Evolutionary conservation across 1,140 invertebrate species (phyloP), one percentile per base, ranked within the genome.

Genomic region (Holotrichia oblita): DNA sequence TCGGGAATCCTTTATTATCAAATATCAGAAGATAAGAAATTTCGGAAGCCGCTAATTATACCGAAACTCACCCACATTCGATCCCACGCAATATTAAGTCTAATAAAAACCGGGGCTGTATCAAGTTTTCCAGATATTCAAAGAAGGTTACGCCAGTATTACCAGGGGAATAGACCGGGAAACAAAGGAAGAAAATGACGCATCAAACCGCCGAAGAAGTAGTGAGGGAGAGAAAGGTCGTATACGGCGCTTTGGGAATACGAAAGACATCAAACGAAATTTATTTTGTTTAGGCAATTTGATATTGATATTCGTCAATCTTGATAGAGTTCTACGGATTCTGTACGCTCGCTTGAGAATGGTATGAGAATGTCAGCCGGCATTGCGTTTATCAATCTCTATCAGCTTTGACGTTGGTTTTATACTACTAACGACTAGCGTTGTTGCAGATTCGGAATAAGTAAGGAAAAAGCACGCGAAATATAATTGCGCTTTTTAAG

Each of bases 221-320:
- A 27, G 22, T 27, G 24, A 69, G 27, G 61, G 10, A 8, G 61
- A 27, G 12, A 69, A 27, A 27, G 22, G 24, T 34, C 61, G 20
- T 17, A 69, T 34, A 64, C 17, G 22, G 24, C 61, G 17, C 12
- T n/a, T 48, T n/a, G 12, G 14, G 27, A 69, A 69, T 69, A 34
- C 61, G 22, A 69, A 10, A 69, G 22, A 69, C 61, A 69, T 69
- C 61, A 69, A 69, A 69, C 20, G 61, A 27, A 69, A 69, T 69
- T 69, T 69, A 69, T 69, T 69, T 69, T 69, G 27, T 69, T 69
- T 69, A 10, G 61, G 61, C 61, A 34, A 69, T 20, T 69, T 34
- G 24, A 69, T 20, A 27, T 24, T 27, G 61, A 69, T 69, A 69
- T 69, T 69, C 61, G 61, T 69, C 61, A 69, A 69, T 69, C 61